Evolutionary conservation across 1,140 invertebrate genomes (phyloP), one percentile per base, ranked within the genome.

Genomic region (Atta colombica): DNA sequence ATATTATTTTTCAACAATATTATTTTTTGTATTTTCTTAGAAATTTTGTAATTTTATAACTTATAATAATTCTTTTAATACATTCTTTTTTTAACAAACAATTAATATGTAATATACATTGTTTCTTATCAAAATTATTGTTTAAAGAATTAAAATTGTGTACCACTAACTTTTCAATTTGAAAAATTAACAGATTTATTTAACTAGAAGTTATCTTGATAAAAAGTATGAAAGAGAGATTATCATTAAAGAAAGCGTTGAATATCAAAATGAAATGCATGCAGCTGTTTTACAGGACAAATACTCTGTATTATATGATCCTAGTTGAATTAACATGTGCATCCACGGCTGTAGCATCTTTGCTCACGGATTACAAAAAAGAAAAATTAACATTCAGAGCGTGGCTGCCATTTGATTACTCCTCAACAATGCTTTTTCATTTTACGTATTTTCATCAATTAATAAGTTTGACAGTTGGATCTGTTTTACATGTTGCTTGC

Each of bases 341-440:
- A n/a, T 31, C 5, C 0, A 55, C 28, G 6, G 45, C 69, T 1
- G 8, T 51, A 12, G 21, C 31, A 14, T 25, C 66, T 31, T 8
- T 77, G 6, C 3, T 63, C 8, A 89, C 65, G 39, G 14, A 85
- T n/a, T 77, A 28, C 6, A 68, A 35, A 18, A 63, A 10, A 4
- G 2, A 49, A 28, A 21, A 55, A 1, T 39, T 88, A 35, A 35
- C 45, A 3, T 85, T 61, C 49, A 53, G 68, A 68, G 49, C 60
- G 10, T 91, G 89, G 89, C 14, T 87, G n/a, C 90, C 90, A 14
- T 89, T 39, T 18, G 58, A 90, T 18, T 71, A 84, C 8, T 39
- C 75, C 0, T 21, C 82, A 3, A n/a, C 28, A 8, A 5, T 6
- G 2, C 12, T 58, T 12, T 78, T 85, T 45, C 81, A 49, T 12